phyloP scores from a whole-genome alignment of 1,140 invertebrate species.

The Calosoma granatense region DNA sequence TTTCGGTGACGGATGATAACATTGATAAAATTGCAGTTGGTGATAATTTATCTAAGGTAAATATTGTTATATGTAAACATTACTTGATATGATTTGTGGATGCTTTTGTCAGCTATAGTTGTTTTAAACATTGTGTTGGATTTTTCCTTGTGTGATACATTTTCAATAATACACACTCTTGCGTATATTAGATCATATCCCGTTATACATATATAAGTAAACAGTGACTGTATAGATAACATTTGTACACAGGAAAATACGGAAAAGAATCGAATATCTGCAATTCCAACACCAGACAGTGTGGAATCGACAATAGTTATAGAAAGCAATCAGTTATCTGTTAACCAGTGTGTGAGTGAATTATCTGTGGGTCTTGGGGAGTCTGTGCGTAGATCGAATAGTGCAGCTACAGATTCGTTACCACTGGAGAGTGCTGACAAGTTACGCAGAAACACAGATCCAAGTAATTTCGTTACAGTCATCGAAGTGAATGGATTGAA shows the following conservation, averaged over 20 bases:
- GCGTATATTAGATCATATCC: not conserved
- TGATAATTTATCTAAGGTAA: constrained; percentile 32
- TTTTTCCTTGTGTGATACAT: not conserved
- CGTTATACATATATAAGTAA: not conserved
- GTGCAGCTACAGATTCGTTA: constrained; percentile 32
- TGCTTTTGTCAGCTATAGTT: too few relatives aligned
- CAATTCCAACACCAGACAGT: not conserved
- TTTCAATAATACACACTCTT: not conserved
- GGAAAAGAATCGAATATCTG: not conserved
- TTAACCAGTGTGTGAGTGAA: constrained; percentile 55
- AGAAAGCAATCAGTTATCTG: constrained; percentile 27
- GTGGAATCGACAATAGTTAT: not conserved
- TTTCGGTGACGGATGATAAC: constrained; percentile 21
- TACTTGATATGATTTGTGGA: not conserved
- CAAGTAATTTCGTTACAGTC: constrained; percentile 75
- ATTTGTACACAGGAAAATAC: not conserved
- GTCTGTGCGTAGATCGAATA: constrained; percentile 28
- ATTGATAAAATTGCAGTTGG: constrained; percentile 14
- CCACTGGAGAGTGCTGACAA: constrained; percentile 20
- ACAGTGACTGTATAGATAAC: not conserved
- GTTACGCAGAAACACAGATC: constrained; percentile 30
- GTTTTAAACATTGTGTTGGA: too few relatives aligned
- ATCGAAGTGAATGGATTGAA: constrained; percentile 71
- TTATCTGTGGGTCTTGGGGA: constrained; percentile 44
- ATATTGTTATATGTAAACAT: constrained; percentile 14